A percentile compares a stretch with the other conserved stretches of the same genome.
phyloP scores from a whole-genome alignment of 2,113 vertebrate genomes.

The Capreolus pygargus region DNA sequence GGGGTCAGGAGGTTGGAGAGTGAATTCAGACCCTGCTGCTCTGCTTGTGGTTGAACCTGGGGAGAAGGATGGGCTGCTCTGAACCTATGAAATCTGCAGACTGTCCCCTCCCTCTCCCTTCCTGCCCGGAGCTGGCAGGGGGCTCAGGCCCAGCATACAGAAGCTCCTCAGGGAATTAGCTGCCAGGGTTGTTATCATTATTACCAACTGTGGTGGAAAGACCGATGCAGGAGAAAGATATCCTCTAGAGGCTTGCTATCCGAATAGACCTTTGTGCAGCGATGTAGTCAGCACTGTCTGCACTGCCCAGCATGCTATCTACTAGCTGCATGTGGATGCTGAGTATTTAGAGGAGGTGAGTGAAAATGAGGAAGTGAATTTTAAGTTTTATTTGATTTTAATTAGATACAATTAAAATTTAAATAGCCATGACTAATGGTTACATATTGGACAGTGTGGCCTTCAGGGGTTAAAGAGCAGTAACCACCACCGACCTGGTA shows the following conservation, averaged over 20 bases:
- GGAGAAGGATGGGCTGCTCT: background rate
- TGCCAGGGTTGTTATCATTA: accelerated
- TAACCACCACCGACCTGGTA: background rate
- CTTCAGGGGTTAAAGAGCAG: background rate
- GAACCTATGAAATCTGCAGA: background rate
- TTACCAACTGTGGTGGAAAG: background rate
- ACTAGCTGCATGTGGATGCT: background rate
- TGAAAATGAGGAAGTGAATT: background rate
- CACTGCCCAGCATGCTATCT: accelerated
- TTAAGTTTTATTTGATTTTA: background rate
- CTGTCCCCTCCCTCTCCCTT: background rate
- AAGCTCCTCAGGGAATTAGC: background rate
- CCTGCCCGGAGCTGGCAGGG: background rate
- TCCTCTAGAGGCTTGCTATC: background rate
- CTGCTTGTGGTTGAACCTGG: background rate
- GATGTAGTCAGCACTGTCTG: background rate
- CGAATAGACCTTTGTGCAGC: accelerated
- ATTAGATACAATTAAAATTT: background rate
- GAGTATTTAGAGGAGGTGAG: background rate
- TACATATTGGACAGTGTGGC: no score
- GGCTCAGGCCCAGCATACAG: no score
- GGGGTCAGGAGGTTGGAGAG: background rate
- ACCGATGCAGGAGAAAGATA: background rate
- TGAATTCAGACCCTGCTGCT: background rate
- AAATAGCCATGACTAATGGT: background rate